phyloP scores from a whole-genome alignment of 1,140 invertebrate genomes.

The Magallana angulata region DNA sequence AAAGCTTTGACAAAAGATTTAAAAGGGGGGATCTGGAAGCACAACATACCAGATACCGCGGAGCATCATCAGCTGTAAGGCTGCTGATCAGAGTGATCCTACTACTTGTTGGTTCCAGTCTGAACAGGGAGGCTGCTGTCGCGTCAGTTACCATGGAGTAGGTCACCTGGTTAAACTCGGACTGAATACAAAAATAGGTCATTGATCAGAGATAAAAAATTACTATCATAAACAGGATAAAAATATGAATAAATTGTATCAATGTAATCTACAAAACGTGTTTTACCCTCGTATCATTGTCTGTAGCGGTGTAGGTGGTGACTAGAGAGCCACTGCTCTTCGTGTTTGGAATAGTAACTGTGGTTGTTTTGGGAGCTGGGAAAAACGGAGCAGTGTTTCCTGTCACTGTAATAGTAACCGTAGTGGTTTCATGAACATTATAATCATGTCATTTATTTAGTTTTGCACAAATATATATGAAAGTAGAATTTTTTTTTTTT shows the following conservation, averaged over 20 bases:
- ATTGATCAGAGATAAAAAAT: neutral
- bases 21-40: neutral
- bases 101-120: conserved; percentile 91
- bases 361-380: conserved; percentile 38
- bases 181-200: conserved; percentile 51
- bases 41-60: neutral
- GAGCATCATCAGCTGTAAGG: conserved; percentile 13
- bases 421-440: conserved; percentile 81
- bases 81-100: conserved; percentile 80
- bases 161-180: conserved; percentile 62
- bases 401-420: conserved; percentile 83
- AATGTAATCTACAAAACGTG: neutral
- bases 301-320: conserved; percentile 49
- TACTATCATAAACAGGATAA: neutral
- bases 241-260: neutral
- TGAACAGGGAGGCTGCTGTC: conserved; percentile 81
- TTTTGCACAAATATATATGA: too few species aligned
- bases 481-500: too few species aligned
- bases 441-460: too few species aligned
- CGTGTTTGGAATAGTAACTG: conserved; percentile 11
- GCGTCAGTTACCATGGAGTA: conserved; percentile 59
- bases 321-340: neutral
- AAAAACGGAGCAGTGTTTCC: conserved; percentile 65
- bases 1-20: neutral
- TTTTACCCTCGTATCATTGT: conserved; percentile 50